A percentile compares a stretch with the other conserved stretches of the same genome.
Conservation (phyloP, 2,797 vertebrate genomes). For the Tragopan temminckii region DNA sequence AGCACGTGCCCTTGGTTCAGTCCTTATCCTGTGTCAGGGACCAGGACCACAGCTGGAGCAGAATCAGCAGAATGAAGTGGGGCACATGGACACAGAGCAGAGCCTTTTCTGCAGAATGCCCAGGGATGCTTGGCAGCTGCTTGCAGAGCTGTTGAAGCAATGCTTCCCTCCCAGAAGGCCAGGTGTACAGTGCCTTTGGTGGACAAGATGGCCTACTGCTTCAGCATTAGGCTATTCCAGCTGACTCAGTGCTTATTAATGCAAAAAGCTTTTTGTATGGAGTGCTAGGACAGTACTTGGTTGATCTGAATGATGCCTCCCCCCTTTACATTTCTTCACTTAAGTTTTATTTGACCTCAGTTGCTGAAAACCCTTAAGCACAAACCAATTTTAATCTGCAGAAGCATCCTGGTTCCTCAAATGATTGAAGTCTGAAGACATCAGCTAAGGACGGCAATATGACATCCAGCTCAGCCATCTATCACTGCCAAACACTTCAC, state of each 20-base stretch:
- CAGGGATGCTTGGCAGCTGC: neutral
- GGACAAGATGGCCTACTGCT: neutral
- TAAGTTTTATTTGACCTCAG: neutral
- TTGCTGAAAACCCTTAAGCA: neutral
- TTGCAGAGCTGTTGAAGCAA: neutral
- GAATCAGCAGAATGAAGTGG: neutral
- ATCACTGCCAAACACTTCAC: neutral
- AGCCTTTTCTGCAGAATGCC: neutral
- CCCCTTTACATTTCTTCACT: neutral
- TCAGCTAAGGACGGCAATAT: neutral
- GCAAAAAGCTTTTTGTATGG: neutral
- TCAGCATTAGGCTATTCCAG: neutral
- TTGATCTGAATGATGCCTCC: neutral
- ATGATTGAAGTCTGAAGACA: neutral
- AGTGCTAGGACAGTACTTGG: neutral
- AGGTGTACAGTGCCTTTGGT: neutral
- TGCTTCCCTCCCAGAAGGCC: rapidly evolving
- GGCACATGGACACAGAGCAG: neutral
- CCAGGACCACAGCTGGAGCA: neutral
- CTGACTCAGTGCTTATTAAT: neutral
- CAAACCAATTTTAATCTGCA: neutral
- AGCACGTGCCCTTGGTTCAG: rapidly evolving
- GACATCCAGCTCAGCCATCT: neutral
- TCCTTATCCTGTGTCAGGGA: rapidly evolving
- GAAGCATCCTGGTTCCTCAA: neutral